These are phyloP conservation scores for Coecobrya sp. DNA, from an alignment of 2,888 invertebrate genomes.

Conservation along the genomic window DNA sequence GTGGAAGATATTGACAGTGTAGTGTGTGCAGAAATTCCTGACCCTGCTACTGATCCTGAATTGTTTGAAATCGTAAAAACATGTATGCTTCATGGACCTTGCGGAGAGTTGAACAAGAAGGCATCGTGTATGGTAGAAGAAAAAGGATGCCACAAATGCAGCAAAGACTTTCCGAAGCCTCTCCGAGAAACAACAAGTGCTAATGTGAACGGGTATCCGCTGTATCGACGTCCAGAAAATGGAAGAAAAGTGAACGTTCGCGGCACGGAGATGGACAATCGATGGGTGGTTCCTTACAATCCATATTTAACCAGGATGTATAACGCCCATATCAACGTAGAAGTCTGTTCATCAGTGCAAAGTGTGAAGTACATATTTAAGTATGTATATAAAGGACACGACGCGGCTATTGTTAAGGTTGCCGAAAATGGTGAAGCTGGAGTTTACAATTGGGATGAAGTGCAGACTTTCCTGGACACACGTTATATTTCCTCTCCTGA, in stretches of 20 bases:
- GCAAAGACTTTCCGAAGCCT: conserved; percentile 85
- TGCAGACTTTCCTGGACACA: conserved; percentile 86
- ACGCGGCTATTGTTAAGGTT: neutral
- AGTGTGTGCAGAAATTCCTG: conserved; percentile 85
- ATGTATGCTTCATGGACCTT: conserved; percentile 86
- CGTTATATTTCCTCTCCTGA: conserved; percentile 87
- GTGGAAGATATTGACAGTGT: conserved; percentile 78
- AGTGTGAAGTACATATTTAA: conserved; percentile 86
- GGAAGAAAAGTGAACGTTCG: conserved; percentile 23
- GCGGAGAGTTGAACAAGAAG: conserved; percentile 81
- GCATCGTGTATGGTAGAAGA: conserved; percentile 86
- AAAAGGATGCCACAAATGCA: conserved; percentile 80
- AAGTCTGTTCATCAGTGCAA: conserved; percentile 84
- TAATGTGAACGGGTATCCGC: conserved; percentile 87
- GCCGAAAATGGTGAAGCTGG: conserved; percentile 26
- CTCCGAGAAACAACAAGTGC: conserved; percentile 82
- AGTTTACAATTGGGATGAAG: conserved; percentile 86
- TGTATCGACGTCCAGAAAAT: conserved; percentile 83
- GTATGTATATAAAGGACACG: conserved; percentile 85
- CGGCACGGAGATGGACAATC: conserved; percentile 86
- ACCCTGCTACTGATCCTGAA: conserved; percentile 75
- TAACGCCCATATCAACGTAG: conserved; percentile 88
- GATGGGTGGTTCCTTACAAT: conserved; percentile 87
- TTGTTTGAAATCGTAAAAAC: conserved; percentile 81
- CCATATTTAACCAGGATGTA: conserved; percentile 87